Evolutionary conservation across 2,797 vertebrate species (phyloP).

Genomic region (Sebastes ruberrimus): DNA sequence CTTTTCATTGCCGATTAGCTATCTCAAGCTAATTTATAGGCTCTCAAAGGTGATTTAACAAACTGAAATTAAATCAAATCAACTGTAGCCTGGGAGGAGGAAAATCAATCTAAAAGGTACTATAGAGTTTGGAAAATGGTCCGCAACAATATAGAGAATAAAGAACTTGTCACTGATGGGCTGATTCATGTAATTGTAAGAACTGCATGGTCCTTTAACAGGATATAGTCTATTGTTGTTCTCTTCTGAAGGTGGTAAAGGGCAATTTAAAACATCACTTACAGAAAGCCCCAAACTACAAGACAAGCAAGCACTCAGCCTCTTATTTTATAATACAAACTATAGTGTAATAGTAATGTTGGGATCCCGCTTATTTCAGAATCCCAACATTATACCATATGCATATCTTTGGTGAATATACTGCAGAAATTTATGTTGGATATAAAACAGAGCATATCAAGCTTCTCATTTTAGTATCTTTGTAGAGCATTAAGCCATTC

Average conservation of each 20-base stretch:
- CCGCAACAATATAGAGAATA: not conserved
- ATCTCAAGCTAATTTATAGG: not conserved
- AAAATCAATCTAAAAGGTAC: not conserved
- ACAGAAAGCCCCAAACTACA: not conserved
- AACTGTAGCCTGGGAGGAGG: not conserved
- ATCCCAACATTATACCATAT: not conserved
- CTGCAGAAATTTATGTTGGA: not conserved
- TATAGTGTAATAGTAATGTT: not conserved
- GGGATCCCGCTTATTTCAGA: not conserved
- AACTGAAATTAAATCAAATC: not conserved
- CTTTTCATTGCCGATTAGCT: not conserved
- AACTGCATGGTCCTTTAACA: not conserved
- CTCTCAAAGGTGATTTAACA: slow-evolving; percentile 3
- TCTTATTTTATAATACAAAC: not conserved
- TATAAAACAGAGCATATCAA: not conserved
- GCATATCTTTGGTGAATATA: not conserved
- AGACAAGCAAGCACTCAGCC: not conserved
- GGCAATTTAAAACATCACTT: not conserved
- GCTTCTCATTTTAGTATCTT: not conserved
- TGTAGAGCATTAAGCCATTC: not conserved
- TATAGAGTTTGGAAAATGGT: not conserved
- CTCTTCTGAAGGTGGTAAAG: not conserved
- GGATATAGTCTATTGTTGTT: not conserved
- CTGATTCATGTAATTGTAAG: not conserved
- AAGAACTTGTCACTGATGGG: not conserved